These are phyloP conservation scores for Nycteola revayana DNA, from an alignment of 2,888 invertebrate species.

Conservation along the genomic window DNA sequence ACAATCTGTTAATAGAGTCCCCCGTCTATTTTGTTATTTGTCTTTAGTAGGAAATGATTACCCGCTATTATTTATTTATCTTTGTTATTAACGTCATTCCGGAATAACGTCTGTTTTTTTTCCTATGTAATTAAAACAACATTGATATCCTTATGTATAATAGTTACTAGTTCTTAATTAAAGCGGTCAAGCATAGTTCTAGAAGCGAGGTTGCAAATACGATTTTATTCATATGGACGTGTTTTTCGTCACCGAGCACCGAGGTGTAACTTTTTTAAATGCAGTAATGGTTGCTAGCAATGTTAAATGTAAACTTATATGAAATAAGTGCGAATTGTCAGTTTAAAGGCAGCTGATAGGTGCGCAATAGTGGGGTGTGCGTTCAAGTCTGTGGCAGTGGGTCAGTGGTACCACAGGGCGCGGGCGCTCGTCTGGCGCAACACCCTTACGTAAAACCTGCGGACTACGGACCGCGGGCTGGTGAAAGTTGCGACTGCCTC, in stretches of 20 bases:
- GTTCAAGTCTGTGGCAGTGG: slow-evolving; percentile 68
- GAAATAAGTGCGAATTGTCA: not conserved
- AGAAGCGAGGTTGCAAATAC: slow-evolving; percentile 1
- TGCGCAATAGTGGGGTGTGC: slow-evolving; percentile 52
- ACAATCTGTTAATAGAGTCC: too few species aligned
- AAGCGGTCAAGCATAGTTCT: not conserved
- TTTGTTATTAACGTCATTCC: too few species aligned
- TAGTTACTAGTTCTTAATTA: not conserved
- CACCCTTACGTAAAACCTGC: slow-evolving; percentile 75
- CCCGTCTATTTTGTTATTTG: too few species aligned
- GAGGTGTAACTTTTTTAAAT: slow-evolving; percentile 16
- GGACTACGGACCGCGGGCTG: slow-evolving; percentile 51
- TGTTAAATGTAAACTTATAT: slow-evolving; percentile 15
- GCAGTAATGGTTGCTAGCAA: slow-evolving; percentile 3
- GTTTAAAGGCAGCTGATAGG: slow-evolving; percentile 32
- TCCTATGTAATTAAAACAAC: too few species aligned
- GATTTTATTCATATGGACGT: not conserved
- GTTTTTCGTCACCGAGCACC: slow-evolving; percentile 10
- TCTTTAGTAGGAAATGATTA: too few species aligned
- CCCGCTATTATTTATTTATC: too few species aligned
- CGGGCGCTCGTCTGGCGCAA: slow-evolving; percentile 72
- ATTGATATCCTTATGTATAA: too few species aligned
- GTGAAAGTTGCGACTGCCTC: slow-evolving; percentile 70
- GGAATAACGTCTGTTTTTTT: too few species aligned
- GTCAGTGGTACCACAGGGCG: slow-evolving; percentile 78